Evolutionary conservation across 2,888 invertebrate genomes (phyloP).

Genomic region (Nemotelus nigrinus): DNA sequence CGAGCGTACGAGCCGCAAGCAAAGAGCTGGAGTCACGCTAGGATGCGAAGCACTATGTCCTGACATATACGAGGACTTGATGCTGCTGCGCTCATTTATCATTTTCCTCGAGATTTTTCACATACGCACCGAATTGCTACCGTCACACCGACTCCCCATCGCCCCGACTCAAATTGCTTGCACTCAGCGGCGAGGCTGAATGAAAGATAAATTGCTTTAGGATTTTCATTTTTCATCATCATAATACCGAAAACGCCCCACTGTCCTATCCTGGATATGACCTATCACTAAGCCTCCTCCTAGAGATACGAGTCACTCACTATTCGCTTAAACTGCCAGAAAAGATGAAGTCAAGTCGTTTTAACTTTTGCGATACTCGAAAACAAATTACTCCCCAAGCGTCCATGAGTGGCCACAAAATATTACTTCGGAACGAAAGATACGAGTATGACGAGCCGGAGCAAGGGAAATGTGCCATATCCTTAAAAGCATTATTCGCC

Average conservation of each 20-base stretch:
- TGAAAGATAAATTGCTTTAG: slow-evolving; percentile 38
- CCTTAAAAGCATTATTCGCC: slow-evolving; percentile 32
- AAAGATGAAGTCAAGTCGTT: slow-evolving; percentile 43
- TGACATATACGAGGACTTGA: not conserved
- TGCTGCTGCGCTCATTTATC: slow-evolving; percentile 21
- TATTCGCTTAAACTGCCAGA: slow-evolving; percentile 25
- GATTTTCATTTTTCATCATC: slow-evolving; percentile 42
- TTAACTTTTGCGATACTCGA: slow-evolving; percentile 37
- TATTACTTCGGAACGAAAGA: slow-evolving; percentile 2
- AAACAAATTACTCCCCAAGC: slow-evolving; percentile 43
- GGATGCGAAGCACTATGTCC: slow-evolving; percentile 3
- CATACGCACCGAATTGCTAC: slow-evolving; percentile 37
- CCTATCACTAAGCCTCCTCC: slow-evolving; percentile 33
- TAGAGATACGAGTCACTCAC: slow-evolving; percentile 2
- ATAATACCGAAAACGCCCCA: slow-evolving; percentile 20
- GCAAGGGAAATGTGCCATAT: not conserved
- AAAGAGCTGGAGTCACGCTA: slow-evolving; percentile 1
- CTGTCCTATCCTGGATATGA: slow-evolving; percentile 1
- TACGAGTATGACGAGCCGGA: not conserved
- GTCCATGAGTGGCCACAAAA: slow-evolving; percentile 40
- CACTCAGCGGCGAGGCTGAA: not conserved
- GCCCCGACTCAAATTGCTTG: not conserved
- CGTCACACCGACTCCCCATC: not conserved
- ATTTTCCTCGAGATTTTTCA: slow-evolving; percentile 26
- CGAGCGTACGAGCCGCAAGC: not conserved